Conservation (phyloP, 2,113 vertebrate species). For the Vicugna pacos region DNA sequence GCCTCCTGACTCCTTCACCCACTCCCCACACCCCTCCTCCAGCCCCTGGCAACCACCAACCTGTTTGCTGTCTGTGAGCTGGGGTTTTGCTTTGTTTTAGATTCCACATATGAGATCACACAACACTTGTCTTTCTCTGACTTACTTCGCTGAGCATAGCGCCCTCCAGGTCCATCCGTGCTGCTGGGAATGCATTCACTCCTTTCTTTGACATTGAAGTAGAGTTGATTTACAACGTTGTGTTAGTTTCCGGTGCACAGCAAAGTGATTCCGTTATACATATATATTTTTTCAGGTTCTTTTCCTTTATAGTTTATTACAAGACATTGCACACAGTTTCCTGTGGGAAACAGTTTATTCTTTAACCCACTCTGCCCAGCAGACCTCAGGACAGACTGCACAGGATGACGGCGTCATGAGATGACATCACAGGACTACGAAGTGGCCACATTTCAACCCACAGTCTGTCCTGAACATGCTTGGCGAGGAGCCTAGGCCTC, state of each 20-base stretch:
- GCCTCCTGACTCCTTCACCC: neutral
- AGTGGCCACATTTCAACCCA: neutral
- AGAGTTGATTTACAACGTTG: no score
- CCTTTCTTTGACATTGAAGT: no score
- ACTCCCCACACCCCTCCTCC: neutral
- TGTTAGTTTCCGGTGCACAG: no score
- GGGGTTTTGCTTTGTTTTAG: neutral
- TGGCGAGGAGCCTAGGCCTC: neutral
- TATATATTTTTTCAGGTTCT: no score
- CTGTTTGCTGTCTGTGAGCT: no score
- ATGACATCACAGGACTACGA: neutral
- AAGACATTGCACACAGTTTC: no score
- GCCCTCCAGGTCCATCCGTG: neutral
- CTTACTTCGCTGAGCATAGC: neutral
- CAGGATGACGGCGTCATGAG: accelerated
- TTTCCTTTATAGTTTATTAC: no score
- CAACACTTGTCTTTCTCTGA: neutral
- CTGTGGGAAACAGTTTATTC: no score
- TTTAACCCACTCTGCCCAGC: neutral
- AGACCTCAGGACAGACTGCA: neutral
- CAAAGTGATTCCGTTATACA: no score
- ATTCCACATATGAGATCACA: neutral
- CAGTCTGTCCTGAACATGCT: no score
- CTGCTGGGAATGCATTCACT: neutral
- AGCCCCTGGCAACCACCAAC: neutral